Evolutionary conservation across 1,140 invertebrate genomes (phyloP), one percentile per base, ranked within the genome.

Genomic region (Adoxophyes honmai): DNA sequence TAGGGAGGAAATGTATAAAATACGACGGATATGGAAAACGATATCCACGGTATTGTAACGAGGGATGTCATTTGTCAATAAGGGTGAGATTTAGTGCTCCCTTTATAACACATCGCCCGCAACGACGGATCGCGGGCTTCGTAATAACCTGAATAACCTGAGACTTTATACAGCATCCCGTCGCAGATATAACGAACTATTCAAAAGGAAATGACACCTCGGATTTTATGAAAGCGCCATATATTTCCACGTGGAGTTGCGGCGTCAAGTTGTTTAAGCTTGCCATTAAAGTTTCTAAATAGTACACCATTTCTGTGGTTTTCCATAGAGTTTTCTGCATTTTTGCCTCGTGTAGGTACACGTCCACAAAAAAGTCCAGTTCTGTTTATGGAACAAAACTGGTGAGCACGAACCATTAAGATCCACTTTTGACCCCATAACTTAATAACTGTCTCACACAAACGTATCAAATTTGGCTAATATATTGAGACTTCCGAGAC

Each of bases 51-150:
- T 68, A 77, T 78, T 81, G 70, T 81, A 80, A 83, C 71, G 62
- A 82, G 74, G 51, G 52, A 52, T 57, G 69, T 75, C 68, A 76
- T 83, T 83, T 82, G 78, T 83, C 82, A 79, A 83, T 81, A 81
- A 56, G 57, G 59, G 55, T 44, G 62, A 75, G 70, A 79, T 83
- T 82, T 81, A 81, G 70, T 71, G 68, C 71, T 60, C 70, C 61
- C 66, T 74, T 73, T 77, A 70, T 78, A 69, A 68, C 64, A 60
- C 62, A 58, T 37, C 34, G 15, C 52, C 39, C 28, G 16, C 38
- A 52, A 67, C 62, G 61, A 54, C 63, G 68, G 59, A 68, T 70
- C 57, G 64, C 59, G 64, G 62, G 59, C 62, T 58, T 64, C 57
- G 70, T 69, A 77, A 72, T 70, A 76, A 75, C 63, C 65, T 61